Percentiles rank a stretch among this genome's conserved stretches.
phyloP scores from a whole-genome alignment of 2,797 vertebrate species.

The Podargus strigoides region DNA sequence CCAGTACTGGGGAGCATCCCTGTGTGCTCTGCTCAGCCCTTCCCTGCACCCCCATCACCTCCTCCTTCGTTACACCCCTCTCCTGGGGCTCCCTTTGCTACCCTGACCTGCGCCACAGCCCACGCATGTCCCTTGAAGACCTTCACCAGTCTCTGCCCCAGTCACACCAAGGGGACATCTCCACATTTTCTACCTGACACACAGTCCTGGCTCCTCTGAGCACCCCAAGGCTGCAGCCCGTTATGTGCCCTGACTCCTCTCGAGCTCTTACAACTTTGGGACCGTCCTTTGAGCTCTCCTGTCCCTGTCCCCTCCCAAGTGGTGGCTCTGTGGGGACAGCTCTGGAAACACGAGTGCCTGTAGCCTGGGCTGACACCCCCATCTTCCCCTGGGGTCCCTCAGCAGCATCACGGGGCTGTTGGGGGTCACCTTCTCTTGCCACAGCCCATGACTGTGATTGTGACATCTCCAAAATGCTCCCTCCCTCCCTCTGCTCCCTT shows the following conservation, averaged over 20 bases:
- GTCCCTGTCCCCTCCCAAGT: fast-evolving
- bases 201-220: neutral
- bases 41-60: neutral
- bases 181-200: fast-evolving
- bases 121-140: fast-evolving
- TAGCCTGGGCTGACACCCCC: neutral
- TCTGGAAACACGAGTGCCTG: neutral
- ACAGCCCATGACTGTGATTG: neutral
- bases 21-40: neutral
- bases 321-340: neutral
- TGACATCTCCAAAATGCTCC: neutral
- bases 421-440: neutral
- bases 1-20: neutral
- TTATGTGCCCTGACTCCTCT: fast-evolving
- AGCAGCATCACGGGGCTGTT: neutral
- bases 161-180: neutral
- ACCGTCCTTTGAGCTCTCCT: neutral
- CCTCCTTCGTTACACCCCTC: fast-evolving
- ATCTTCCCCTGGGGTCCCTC: neutral
- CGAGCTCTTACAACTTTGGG: neutral
- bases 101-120: neutral
- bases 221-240: neutral
- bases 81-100: neutral
- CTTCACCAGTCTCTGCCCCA: neutral
- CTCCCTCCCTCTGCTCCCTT: neutral